These are phyloP conservation scores for Pristionchus entomophagus DNA, from an alignment of 2,888 invertebrate species.

Conservation along the genomic window DNA sequence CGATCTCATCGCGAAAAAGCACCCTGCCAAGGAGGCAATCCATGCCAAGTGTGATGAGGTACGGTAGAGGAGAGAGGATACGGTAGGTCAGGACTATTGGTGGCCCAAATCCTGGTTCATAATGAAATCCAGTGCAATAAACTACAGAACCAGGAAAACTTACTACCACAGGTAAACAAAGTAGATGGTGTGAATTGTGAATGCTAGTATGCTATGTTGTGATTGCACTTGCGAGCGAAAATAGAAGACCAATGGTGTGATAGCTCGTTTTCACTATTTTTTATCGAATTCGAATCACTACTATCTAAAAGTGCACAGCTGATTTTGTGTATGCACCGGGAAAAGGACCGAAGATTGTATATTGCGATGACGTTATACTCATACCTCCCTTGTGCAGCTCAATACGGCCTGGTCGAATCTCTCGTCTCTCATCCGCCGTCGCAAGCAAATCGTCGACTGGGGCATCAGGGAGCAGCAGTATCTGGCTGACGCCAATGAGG, in stretches of 20 bases:
- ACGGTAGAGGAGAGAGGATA: constrained; percentile 58
- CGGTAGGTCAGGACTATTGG: no score
- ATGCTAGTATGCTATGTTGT: no score
- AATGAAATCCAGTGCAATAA: not conserved
- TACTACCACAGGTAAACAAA: not conserved
- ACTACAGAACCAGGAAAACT: not conserved
- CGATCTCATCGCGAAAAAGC: constrained; percentile 84
- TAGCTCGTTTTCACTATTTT: not conserved
- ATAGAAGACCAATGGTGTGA: no score
- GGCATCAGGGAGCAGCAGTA: constrained; percentile 89
- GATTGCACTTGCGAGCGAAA: no score
- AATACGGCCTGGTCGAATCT: constrained; percentile 77
- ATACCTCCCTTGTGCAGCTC: no score
- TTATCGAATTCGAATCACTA: no score
- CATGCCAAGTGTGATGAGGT: constrained; percentile 85
- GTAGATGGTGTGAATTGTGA: constrained; percentile 12
- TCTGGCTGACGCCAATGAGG: constrained; percentile 72
- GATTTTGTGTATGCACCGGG: no score
- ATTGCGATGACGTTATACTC: no score
- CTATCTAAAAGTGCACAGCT: no score
- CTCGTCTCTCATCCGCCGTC: constrained; percentile 57
- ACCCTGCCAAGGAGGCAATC: constrained; percentile 88
- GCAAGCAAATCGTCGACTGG: constrained; percentile 81
- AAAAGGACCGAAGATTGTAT: no score
- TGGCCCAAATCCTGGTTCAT: no score